Evolutionary conservation across 2,797 vertebrate genomes (phyloP).

Genomic region (Buphagus erythrorhynchus): DNA sequence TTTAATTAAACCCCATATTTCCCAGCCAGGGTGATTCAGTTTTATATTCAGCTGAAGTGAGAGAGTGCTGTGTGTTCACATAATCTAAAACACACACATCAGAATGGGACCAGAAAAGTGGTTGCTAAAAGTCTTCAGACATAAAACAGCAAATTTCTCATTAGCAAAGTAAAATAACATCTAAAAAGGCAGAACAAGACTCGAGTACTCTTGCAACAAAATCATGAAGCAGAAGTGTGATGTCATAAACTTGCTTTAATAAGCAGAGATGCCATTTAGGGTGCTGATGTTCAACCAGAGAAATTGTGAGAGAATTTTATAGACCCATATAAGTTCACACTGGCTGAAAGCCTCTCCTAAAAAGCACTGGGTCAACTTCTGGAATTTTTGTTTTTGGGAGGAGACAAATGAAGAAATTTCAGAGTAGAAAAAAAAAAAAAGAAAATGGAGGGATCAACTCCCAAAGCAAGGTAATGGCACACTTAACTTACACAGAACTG

Average conservation of each 20-base stretch:
- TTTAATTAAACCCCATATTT: slow-evolving; percentile 20
- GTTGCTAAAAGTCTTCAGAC: background rate
- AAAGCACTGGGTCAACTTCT: background rate
- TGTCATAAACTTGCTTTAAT: background rate
- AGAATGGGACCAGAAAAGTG: background rate
- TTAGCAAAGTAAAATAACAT: background rate
- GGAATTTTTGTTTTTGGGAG: background rate
- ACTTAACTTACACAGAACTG: background rate
- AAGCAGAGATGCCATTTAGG: background rate
- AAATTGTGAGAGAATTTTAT: background rate
- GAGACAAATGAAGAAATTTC: background rate
- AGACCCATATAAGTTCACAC: background rate
- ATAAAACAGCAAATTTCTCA: background rate
- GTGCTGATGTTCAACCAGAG: background rate
- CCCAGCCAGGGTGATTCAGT: background rate
- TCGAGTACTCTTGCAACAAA: background rate
- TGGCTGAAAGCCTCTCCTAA: background rate
- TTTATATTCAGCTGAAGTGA: background rate
- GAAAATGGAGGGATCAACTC: background rate
- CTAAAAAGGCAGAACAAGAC: background rate
- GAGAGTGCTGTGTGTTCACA: background rate
- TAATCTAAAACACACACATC: slow-evolving; percentile 11
- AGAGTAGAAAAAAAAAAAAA: accelerated
- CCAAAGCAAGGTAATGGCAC: background rate
- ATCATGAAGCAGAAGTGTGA: background rate